Base-by-base conservation (phyloP, 2,888 invertebrate genomes). In the Blastobasis adustella region DNA sequence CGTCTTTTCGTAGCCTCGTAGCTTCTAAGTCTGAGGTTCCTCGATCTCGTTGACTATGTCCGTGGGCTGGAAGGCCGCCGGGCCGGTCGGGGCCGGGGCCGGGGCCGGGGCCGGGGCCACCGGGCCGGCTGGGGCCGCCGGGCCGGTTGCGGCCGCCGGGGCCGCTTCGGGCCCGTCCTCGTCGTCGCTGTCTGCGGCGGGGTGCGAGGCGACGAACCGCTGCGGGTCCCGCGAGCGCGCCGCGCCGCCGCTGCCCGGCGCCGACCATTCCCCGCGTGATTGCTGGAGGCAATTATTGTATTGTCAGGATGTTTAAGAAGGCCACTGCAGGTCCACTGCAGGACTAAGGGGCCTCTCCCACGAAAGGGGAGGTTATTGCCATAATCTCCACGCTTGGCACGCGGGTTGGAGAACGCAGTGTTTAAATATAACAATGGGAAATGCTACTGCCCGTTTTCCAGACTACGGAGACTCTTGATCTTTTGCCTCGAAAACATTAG, bases 121-220 rank as follows among this genome's bases (percentile, higher is more conserved):
- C n/a, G n/a, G n/a, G n/a, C n/a, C n/a, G n/a, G 44, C 50, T 6
- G 10, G n/a, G 46, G 10, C n/a, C 10, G 23, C 36, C 37, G 37
- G 7, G 47, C 23, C 4, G 36, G 39, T 37, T 5, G 7, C 8
- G 38, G 82, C 72, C 0, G 82, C 73, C 0, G 84, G 81, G 59
- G 85, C 82, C 45, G 74, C 71, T 72, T 72, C 76, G 0, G 91
- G 90, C 58, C 91, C 91, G 65, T 93, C 92, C 64, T 91, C 91
- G 65, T 92, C 92, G 1, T 89, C 89, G 55, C 91, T 90, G 39
- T 92, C 92, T 39, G 92, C 92, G 45, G 93, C 94, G 46, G 93
- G 93, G 83, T 94, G 93, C 45, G 90, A 86, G 0, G 92, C 90
- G 50, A 92, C 89, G 63, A 90, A 90, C 55, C 89, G 66, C 44